Conservation (phyloP, 2,797 vertebrate genomes). For the Gastrophryne carolinensis region DNA sequence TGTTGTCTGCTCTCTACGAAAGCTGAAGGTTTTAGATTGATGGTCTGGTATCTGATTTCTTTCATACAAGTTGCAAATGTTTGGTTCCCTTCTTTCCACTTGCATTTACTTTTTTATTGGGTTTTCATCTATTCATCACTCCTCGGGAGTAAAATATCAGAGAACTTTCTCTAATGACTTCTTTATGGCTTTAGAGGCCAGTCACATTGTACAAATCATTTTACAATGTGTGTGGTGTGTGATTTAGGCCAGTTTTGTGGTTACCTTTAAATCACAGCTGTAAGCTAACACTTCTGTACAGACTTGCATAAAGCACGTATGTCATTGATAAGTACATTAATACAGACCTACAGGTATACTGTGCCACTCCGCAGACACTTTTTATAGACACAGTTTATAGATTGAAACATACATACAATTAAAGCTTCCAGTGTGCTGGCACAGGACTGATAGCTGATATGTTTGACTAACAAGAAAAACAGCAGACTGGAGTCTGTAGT, state of each 20-base stretch:
- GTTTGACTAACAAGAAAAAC: conserved; percentile 6
- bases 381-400: conserved; percentile 11
- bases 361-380: neutral
- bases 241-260: conserved; percentile 35
- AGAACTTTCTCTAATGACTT: conserved; percentile 2
- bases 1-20: neutral
- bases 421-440: neutral
- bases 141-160: conserved; percentile 1
- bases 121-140: neutral
- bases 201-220: conserved; percentile 21
- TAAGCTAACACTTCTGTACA: conserved; percentile 11
- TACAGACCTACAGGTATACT: conserved; percentile 13
- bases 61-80: neutral
- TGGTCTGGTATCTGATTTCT: neutral
- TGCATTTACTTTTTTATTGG: neutral
- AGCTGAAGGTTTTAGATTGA: neutral
- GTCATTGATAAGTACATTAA: conserved; percentile 36
- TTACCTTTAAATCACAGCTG: conserved; percentile 34
- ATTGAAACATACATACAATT: conserved; percentile 2
- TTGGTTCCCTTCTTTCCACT: neutral
- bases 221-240: conserved; percentile 48
- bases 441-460: conserved; percentile 28
- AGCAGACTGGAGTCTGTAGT: neutral
- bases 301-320: conserved; percentile 20
- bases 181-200: neutral